Conservation (phyloP, 2,888 invertebrate species). For the Nemoura dubitans region DNA sequence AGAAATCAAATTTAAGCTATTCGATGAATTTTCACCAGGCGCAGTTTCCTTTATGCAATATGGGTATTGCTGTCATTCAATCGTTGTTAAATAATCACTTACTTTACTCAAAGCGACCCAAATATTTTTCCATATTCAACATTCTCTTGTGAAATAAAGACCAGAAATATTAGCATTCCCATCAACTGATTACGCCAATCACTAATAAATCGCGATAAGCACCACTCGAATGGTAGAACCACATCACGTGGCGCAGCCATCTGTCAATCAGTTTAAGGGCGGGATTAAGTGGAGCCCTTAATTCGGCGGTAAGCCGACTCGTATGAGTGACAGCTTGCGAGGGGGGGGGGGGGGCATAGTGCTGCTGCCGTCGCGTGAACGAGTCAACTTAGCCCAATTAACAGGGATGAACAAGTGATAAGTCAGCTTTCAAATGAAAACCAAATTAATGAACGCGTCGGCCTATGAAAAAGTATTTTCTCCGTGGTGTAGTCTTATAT, state of each 20-base stretch:
- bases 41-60: too few relatives aligned
- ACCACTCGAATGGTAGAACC: background rate
- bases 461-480: background rate
- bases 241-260: background rate
- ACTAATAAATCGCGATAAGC: background rate
- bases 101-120: too few relatives aligned
- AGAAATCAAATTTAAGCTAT: too few relatives aligned
- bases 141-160: too few relatives aligned
- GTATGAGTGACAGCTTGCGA: background rate
- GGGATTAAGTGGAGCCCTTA: conserved; percentile 5
- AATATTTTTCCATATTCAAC: too few relatives aligned
- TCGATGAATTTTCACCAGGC: too few relatives aligned
- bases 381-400: conserved; percentile 42
- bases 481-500: too few relatives aligned
- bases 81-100: too few relatives aligned
- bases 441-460: background rate
- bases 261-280: background rate
- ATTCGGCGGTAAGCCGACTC: background rate
- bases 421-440: conserved; percentile 18
- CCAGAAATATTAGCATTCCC: background rate
- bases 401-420: conserved; percentile 30
- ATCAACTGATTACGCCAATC: background rate
- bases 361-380: conserved; percentile 16
- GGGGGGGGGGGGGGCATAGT: background rate
- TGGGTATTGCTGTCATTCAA: too few relatives aligned